Evolutionary conservation across 2,797 vertebrate species (phyloP).

Genomic region (Ctenochaetus hawaiiensis): DNA sequence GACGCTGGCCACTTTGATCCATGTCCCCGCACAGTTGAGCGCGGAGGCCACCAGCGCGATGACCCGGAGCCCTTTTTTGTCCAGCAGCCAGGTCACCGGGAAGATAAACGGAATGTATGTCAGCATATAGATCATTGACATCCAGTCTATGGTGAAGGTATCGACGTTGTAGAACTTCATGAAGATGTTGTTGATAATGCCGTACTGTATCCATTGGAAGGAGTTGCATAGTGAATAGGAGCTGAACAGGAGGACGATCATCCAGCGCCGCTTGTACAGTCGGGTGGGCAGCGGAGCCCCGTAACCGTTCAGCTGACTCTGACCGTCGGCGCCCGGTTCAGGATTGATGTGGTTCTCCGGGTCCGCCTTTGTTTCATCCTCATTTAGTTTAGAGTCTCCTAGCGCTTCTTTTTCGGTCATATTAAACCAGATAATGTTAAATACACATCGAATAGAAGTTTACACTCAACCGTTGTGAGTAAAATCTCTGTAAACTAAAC

Average conservation of each 20-base stretch:
- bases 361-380: slow-evolving; percentile 13
- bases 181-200: slow-evolving; percentile 94
- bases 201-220: slow-evolving; percentile 98
- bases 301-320: background rate
- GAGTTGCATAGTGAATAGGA: slow-evolving; percentile 94
- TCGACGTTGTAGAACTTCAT: slow-evolving; percentile 90
- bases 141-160: slow-evolving; percentile 91
- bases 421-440: slow-evolving; percentile 8
- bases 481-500: background rate
- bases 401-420: slow-evolving; percentile 68
- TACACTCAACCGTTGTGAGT: background rate
- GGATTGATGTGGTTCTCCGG: slow-evolving; percentile 36
- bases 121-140: slow-evolving; percentile 97
- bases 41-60: slow-evolving; percentile 90
- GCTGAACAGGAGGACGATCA: slow-evolving; percentile 92
- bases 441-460: slow-evolving; percentile 34
- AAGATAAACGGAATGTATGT: slow-evolving; percentile 96
- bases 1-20: slow-evolving; percentile 94
- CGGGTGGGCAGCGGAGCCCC: slow-evolving; percentile 44
- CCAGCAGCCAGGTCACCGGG: slow-evolving; percentile 96
- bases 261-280: slow-evolving; percentile 89
- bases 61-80: slow-evolving; percentile 90
- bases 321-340: background rate
- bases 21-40: slow-evolving; percentile 93
- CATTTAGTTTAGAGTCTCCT: slow-evolving; percentile 13